Conservation (phyloP, 2,888 invertebrate species). For the Polia nebulosa region DNA sequence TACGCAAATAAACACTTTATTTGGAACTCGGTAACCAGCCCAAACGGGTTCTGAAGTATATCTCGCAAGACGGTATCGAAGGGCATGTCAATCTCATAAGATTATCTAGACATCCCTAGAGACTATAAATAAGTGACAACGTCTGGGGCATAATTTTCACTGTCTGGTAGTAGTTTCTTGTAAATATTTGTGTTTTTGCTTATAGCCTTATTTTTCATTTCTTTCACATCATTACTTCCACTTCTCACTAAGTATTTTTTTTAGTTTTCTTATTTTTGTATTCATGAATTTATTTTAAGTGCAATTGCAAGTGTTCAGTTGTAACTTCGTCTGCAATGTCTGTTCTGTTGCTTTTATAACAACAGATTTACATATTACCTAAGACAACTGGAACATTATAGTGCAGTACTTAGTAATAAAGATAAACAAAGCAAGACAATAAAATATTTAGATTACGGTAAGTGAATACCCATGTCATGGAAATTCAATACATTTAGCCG, state of each 20-base stretch:
- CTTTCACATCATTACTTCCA: neutral
- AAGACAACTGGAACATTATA: constrained; percentile 31
- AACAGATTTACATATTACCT: constrained; percentile 13
- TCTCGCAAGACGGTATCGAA: constrained; percentile 58
- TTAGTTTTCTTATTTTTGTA: neutral
- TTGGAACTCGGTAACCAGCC: constrained; percentile 50
- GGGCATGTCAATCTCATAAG: constrained; percentile 65
- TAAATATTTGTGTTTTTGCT: constrained; percentile 2
- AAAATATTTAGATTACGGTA: constrained; percentile 53
- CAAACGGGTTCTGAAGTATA: constrained; percentile 46
- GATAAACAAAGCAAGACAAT: constrained; percentile 42
- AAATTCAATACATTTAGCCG: constrained; percentile 28
- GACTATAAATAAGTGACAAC: constrained; percentile 33
- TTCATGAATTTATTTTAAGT: neutral
- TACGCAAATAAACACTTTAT: constrained; percentile 64
- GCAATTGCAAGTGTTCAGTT: neutral
- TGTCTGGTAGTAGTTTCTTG: constrained; percentile 1
- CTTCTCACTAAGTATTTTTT: neutral
- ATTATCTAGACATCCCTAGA: constrained; percentile 53
- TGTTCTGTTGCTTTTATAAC: neutral
- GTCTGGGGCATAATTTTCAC: constrained; percentile 16
- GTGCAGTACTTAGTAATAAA: constrained; percentile 36
- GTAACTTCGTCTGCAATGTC: constrained; percentile 1
- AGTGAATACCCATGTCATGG: constrained; percentile 44
- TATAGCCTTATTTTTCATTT: neutral